Evolutionary conservation across 1,140 invertebrate genomes (phyloP), one percentile per base, ranked within the genome.

Genomic region (Drosophila aff.): DNA sequence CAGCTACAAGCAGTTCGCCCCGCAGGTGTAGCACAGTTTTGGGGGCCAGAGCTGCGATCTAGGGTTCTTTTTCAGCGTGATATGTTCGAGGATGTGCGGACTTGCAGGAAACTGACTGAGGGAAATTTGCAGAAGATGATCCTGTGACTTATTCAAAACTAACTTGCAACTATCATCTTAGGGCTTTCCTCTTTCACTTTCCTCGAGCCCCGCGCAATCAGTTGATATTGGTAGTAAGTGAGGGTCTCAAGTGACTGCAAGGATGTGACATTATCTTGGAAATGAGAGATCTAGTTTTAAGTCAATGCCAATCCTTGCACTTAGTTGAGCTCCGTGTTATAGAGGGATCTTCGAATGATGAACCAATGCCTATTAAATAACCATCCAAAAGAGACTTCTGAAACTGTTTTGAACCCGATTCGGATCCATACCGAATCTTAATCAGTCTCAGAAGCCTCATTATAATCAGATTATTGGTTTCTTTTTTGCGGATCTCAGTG

Each of bases 1-100:
- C 40, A 53, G 31, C 55, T 91, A 82, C 36, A 81, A 90, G 69
- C 67, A 79, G 49, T 90, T 80, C 46, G 49, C 84, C 28, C 81
- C 81, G 16, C 85, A 90, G 72, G 79, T 91, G 69, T 90, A 90
- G 86, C 85, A 71, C 59, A 90, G 65, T 78, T 89, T 62, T 73
- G 63, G n/a, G 84, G 64, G 82, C 63, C 26, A 9, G 28, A 67
- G 53, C 58, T 50, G 50, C 69, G 47, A 64, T 67, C 71, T 49
- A 57, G 49, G 61, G n/a, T 65, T 26, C 16, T 52, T 61, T 61
- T 66, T 76, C 68, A 79, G 74, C 74, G 85, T 89, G 85, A 89
- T 90, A 89, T 69, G 59, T 76, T 47, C 62, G 49, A 63, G 76
- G 76, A 71, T 47, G 52, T 57, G 43, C 11, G 38, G 60, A 18